Percentiles rank a stretch among this genome's conserved stretches.
Conservation (phyloP, 2,113 vertebrate species). For the Periophthalmus modestus region DNA sequence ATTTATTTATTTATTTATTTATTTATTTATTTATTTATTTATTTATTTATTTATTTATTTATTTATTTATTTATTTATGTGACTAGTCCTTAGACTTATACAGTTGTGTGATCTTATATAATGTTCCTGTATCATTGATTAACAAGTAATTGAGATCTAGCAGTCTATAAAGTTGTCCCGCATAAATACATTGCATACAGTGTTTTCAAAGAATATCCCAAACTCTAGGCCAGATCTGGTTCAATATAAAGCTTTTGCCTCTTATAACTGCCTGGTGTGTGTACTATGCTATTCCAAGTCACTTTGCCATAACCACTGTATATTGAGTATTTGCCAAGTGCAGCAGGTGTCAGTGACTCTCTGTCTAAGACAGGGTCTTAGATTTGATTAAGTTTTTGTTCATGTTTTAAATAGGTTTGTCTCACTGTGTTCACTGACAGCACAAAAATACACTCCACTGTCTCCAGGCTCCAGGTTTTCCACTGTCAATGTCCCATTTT, state of each 20-base stretch:
- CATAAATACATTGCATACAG: no score
- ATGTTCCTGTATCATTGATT: no score
- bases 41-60: no score
- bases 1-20: no score
- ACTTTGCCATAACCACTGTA: background rate
- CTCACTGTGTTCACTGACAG: slow-evolving; percentile 30
- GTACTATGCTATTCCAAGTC: background rate
- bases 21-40: no score
- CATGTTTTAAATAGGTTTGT: background rate
- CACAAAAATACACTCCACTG: slow-evolving; percentile 44
- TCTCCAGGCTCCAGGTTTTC: slow-evolving; percentile 38
- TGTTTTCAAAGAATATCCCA: background rate
- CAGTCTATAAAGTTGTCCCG: no score
- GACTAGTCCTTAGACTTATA: no score
- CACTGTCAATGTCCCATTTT: slow-evolving; percentile 47
- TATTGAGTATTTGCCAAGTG: background rate
- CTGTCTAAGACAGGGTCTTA: background rate
- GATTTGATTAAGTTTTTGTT: no score
- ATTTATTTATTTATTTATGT: no score
- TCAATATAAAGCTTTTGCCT: no score
- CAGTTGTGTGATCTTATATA: no score
- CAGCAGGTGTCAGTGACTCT: slow-evolving; percentile 3
- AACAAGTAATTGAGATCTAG: no score
- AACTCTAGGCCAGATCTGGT: background rate
- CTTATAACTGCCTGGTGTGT: background rate